Base-by-base conservation (phyloP, 2,797 vertebrate species). In the Podarcis siculus region DNA sequence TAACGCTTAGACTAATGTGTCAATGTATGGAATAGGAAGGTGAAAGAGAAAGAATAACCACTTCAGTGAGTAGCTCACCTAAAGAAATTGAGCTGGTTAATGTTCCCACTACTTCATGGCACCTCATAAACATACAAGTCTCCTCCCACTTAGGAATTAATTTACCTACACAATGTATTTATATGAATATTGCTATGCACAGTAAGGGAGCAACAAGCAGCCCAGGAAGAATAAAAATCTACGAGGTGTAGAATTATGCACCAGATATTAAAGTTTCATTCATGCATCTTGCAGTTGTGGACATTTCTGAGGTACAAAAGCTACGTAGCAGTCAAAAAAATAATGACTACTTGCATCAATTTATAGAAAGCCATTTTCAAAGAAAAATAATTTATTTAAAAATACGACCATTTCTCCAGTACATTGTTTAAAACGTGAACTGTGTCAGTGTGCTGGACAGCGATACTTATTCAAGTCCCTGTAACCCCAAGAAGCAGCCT, bases 321-420 rank as follows among this genome's bases (percentile, higher is more conserved):
- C 49, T 55, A 61, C 42, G 64, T 88, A 90, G 83, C 25, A 5
- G 17, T n/a, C 7, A 64, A 8, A n/a, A 58, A 27, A 64, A 55
- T 23, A 66, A 17, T 45, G 23, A 45, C 37, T 66, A 75, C 35
- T 76, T 89, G 82, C 83, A 86, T 32, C 39, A 92, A 83, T 82
- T 0, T 0, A 64, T 83, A 91, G 45, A 66, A 92, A 93, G 92
- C 86, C 45, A 42, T 91, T 95, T 94, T 95, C 89, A 96, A 96
- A 95, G 87, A 97, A 97, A 97, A 96, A 95, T 96, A 96, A 95
- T 95, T 96, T 96, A 96, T 96, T 97, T 93, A 66, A 87, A 85
- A 94, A 91, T 93, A 87, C 87, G 92, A 91, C 92, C 94, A 85
- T 91, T 95, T 94, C 92, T 92, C 92, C 86, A 89, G 92, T 93